These are phyloP conservation scores for Heliocidaris tuberculata DNA, from an alignment of 35 echinoderm and acorn worm species.

Conservation along the genomic window DNA sequence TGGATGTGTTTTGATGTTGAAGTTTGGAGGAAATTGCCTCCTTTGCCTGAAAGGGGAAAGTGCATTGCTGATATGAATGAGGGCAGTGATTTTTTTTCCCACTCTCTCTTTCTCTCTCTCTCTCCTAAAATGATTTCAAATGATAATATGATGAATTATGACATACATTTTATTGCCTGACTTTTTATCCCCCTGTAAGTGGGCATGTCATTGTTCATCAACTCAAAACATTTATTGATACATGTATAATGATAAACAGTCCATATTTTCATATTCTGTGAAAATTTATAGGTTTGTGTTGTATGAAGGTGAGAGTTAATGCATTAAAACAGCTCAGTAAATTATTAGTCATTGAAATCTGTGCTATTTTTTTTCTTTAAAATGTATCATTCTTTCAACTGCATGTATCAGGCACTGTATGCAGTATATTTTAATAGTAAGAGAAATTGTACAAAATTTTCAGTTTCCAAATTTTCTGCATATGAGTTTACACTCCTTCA, in stretches of 20 bases:
- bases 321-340: too few relatives aligned
- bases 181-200: background rate
- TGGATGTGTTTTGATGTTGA: constrained; percentile 17
- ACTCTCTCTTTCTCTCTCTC: background rate
- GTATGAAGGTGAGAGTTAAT: too few relatives aligned
- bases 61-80: background rate
- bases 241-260: background rate
- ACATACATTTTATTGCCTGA: background rate
- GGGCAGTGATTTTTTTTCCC: background rate
- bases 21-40: constrained; percentile 9
- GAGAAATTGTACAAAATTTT: too few relatives aligned
- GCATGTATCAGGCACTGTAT: too few relatives aligned
- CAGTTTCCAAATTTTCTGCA: too few relatives aligned
- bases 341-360: too few relatives aligned
- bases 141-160: background rate
- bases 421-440: too few relatives aligned
- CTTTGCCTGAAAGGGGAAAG: background rate
- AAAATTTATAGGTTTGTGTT: background rate
- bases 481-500: too few relatives aligned
- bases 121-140: constrained; percentile 1
- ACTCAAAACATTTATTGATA: background rate
- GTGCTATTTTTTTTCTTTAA: too few relatives aligned
- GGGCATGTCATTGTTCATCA: background rate
- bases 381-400: too few relatives aligned
- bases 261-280: background rate